Evolutionary conservation across 2,888 invertebrate species (phyloP).

Genomic region (Euclidia mi): DNA sequence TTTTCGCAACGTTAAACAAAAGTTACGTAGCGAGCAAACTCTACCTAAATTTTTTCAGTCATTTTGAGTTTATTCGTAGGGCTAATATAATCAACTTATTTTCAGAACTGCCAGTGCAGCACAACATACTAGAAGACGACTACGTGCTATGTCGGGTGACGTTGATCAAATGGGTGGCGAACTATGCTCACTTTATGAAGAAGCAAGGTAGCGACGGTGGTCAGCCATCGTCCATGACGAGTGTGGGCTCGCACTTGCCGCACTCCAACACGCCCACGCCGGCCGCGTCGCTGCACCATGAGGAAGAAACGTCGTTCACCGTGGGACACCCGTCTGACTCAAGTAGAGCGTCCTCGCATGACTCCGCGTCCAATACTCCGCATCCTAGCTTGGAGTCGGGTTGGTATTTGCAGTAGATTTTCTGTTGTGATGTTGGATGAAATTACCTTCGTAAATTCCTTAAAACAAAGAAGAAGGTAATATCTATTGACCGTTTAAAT

Average conservation of each 20-base stretch:
- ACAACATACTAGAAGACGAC: slow-evolving; percentile 92
- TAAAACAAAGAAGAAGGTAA: too few relatives aligned
- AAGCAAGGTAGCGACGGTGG: slow-evolving; percentile 88
- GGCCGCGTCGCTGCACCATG: slow-evolving; percentile 79
- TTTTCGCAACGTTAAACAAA: too few relatives aligned
- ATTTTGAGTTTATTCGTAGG: neutral
- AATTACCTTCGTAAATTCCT: too few relatives aligned
- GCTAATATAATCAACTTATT: slow-evolving; percentile 14
- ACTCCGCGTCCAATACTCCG: slow-evolving; percentile 86
- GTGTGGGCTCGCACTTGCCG: slow-evolving; percentile 79
- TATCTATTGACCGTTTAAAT: too few relatives aligned
- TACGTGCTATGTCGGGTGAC: slow-evolving; percentile 94
- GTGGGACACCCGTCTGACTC: slow-evolving; percentile 86
- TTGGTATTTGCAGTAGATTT: too few relatives aligned
- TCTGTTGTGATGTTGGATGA: too few relatives aligned
- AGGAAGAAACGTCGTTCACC: slow-evolving; percentile 86
- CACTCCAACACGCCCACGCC: slow-evolving; percentile 82
- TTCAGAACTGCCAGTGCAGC: slow-evolving; percentile 93
- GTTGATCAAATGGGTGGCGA: slow-evolving; percentile 97
- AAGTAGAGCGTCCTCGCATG: slow-evolving; percentile 86
- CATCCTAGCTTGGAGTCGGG: slow-evolving; percentile 91
- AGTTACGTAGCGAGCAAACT: too few relatives aligned
- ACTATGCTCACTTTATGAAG: slow-evolving; percentile 94
- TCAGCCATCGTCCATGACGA: slow-evolving; percentile 85
- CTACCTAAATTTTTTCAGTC: too few relatives aligned